Evolutionary conservation across 2,888 invertebrate species (phyloP), one percentile per base, ranked within the genome.

Genomic region (Eristalis arbustorum): DNA sequence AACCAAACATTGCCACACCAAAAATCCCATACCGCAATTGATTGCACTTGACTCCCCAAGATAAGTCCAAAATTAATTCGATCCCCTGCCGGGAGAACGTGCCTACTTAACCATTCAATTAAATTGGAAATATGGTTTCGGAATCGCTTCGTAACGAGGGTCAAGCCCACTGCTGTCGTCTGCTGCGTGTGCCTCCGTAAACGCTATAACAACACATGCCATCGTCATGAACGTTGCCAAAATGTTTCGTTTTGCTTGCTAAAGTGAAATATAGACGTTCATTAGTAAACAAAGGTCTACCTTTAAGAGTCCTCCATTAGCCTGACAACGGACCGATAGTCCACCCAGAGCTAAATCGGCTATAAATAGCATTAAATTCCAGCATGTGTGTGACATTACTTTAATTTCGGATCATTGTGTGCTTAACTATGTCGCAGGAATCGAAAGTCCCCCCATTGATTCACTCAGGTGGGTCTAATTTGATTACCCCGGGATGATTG

Each of bases 381-480:
- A 8, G 18, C 18, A 18, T 49, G 49, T 49, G 49, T 49, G 18
- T 49, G 18, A 49, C 8, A 8, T 49, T n/a, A 18, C 49, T 49
- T 49, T 49, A 49, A 49, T 49, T 49, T 49, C 18, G 49, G 49
- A 49, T 49, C 49, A 49, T 49, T 37, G 37, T 37, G 37, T 37
- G 37, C 37, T 37, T 37, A 37, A 37, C 37, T 37, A 13, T 37
- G 13, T 2, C 49, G 18, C 3, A 25, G 42, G 28, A 42, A 37
- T 66, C 34, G 42, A 66, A 14, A 23, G 42, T 63, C 11, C 18
- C n/a, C 22, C 22, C 8, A 25, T 66, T 25, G 66, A 25, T 14
- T 42, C 66, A 66, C 25, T 42, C 42, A 66, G 22, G 42, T 66
- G 66, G 22, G 42, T 40, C 3, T 66, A 42, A 66, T 25, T 42